Evolutionary conservation across 2,797 vertebrate genomes (phyloP).

Genomic region (Acestrorhynchus altus): DNA sequence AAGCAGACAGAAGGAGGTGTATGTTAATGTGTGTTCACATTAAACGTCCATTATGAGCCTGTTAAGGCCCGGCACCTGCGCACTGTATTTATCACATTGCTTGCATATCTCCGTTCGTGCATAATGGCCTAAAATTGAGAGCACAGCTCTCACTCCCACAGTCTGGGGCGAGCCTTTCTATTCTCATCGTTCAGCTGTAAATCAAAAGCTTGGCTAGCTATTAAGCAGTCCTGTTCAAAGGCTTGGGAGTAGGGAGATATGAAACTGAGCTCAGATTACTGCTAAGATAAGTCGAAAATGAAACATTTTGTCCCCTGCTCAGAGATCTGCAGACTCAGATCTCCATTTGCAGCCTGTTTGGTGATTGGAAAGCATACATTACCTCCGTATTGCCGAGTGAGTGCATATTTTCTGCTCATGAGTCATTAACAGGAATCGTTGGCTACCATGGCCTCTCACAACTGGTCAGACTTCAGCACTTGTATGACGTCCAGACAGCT

Average conservation of each 20-base stretch:
- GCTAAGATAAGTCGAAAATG: slow-evolving; percentile 32
- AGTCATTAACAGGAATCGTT: slow-evolving; percentile 4
- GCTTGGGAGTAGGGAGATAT: slow-evolving; percentile 8
- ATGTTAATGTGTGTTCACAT: slow-evolving; percentile 14
- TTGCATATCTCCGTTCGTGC: slow-evolving; percentile 41
- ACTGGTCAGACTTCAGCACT: slow-evolving; percentile 14
- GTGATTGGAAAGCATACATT: background rate
- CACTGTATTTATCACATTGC: slow-evolving; percentile 41
- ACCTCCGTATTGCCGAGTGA: background rate
- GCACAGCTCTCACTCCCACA: slow-evolving; percentile 18
- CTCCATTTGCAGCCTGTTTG: slow-evolving; percentile 12
- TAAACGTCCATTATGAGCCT: slow-evolving; percentile 25
- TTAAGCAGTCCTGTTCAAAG: slow-evolving; percentile 41
- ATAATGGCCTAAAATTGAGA: slow-evolving; percentile 31
- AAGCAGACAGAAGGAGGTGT: slow-evolving; percentile 23
- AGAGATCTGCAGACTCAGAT: slow-evolving; percentile 39
- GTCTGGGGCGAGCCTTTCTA: slow-evolving; percentile 37
- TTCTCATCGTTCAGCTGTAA: slow-evolving; percentile 35
- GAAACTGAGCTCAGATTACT: slow-evolving; percentile 39
- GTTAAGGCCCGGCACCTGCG: slow-evolving; percentile 45
- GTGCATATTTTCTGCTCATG: background rate
- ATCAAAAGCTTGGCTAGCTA: slow-evolving; percentile 33
- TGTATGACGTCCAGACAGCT: slow-evolving; percentile 20
- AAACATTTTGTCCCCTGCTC: slow-evolving; percentile 16
- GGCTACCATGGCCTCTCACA: background rate